phyloP scores from a whole-genome alignment of 2,888 invertebrate genomes.

The Nephrotoma guestfalica region DNA sequence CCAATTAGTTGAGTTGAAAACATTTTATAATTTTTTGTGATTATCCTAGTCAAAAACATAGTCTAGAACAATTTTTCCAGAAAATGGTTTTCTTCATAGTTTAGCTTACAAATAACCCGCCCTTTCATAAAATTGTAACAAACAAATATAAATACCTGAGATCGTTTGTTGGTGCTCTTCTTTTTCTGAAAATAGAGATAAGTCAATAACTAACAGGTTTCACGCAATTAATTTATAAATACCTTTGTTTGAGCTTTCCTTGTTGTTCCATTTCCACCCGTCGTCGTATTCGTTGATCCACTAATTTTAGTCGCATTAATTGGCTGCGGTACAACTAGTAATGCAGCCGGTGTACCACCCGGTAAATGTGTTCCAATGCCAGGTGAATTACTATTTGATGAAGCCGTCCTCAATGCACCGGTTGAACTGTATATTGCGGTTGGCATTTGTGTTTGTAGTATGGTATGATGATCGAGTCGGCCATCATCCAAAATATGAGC shows the following conservation, averaged over 20 bases:
- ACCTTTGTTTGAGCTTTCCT: slow-evolving; percentile 84
- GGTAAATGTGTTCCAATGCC: slow-evolving; percentile 34
- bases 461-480: slow-evolving; percentile 31
- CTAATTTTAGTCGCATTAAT: slow-evolving; percentile 53
- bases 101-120: no score
- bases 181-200: not conserved
- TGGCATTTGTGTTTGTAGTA: slow-evolving; percentile 21
- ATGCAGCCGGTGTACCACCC: slow-evolving; percentile 40
- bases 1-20: not conserved
- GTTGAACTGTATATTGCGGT: slow-evolving; percentile 14
- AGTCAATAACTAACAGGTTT: not conserved
- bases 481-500: slow-evolving; percentile 33
- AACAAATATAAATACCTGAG: not conserved
- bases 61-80: not conserved
- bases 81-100: not conserved
- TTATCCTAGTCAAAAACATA: not conserved
- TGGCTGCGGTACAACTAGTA: slow-evolving; percentile 80
- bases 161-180: not conserved
- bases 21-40: not conserved
- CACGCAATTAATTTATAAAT: not conserved
- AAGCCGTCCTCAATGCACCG: slow-evolving; percentile 18
- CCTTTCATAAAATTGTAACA: no score
- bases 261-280: slow-evolving; percentile 20
- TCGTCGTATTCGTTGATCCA: slow-evolving; percentile 24
- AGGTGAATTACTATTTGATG: slow-evolving; percentile 20